Base-by-base conservation (phyloP, 1,140 invertebrate species). In the Batillaria attramentaria region DNA sequence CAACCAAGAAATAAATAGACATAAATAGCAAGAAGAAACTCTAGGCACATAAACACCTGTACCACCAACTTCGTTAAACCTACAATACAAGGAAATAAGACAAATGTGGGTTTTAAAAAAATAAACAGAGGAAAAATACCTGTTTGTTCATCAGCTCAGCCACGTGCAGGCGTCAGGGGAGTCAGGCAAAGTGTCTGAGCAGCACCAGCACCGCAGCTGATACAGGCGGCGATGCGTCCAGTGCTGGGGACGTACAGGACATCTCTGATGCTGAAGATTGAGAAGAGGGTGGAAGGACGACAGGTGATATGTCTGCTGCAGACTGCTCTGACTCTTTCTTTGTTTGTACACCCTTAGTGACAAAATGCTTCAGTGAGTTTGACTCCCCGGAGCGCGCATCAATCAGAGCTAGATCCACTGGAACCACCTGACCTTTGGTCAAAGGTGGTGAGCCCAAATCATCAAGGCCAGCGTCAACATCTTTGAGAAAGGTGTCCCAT, bases 151-250 rank as follows among this genome's bases (percentile, higher is more conserved):
- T 74, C 46, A 87, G 41, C 35, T 86, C 78, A 68, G 72, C 54
- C 41, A 88, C 76, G 69, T 89, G 88, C 39, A 78, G 79, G 68
- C 86, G 88, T 89, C 88, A 89, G 74, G 88, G 88, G 24, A 89
- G 84, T 89, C 88, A 89, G 24, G 87, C 88, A 84, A 89, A 89
- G 79, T 89, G 88, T 39, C 88, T 75, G 31, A 88, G 72, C 60
- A 88, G 62, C 2, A 89, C 72, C 28, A 89, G 77, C 50, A 87
- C 54, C 28, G 87, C 75, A 66, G 74, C 78, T 10, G n/a, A n/a
- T n/a, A n/a, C n/a, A n/a, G n/a, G n/a, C n/a, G n/a, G n/a, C n/a
- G n/a, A n/a, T n/a, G n/a, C n/a, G n/a, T n/a, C 66, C 6, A 39
- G 66, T 24, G 31, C 13, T 8, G 8, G n/a, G 37, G 69, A 39